phyloP scores from a whole-genome alignment of 92 coral and sea anemone species.

The Heliopora coerulea region DNA sequence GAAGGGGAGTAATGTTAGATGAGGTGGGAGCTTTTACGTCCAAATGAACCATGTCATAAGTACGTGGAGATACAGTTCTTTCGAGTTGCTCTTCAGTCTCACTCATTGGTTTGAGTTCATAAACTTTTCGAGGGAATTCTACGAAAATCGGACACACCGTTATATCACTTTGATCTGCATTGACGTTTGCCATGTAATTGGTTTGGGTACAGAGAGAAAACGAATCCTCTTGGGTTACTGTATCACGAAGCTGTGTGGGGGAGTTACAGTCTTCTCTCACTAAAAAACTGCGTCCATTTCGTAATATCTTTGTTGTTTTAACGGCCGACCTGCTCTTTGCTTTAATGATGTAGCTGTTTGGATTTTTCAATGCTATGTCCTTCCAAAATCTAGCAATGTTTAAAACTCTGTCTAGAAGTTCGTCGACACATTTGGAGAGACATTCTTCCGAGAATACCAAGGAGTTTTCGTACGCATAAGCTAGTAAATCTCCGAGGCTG shows the following conservation, averaged over 20 bases:
- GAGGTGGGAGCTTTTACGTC: neutral
- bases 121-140: neutral
- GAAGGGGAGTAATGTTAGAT: constrained; percentile 22
- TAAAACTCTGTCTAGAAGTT: constrained; percentile 10
- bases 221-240: neutral
- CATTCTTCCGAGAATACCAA: neutral
- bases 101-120: neutral
- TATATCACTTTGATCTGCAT: neutral
- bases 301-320: neutral
- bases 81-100: neutral
- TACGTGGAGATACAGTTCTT: neutral
- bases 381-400: neutral
- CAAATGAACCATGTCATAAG: neutral
- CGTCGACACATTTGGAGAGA: neutral
- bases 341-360: neutral
- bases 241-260: neutral
- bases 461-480: constrained; percentile 6
- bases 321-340: neutral
- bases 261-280: too few relatives aligned
- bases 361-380: neutral
- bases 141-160: neutral
- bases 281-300: too few relatives aligned
- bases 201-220: neutral
- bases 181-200: neutral
- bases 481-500: constrained; percentile 9